phyloP scores from a whole-genome alignment of 2,113 vertebrate genomes.

The Cottus gobio region DNA sequence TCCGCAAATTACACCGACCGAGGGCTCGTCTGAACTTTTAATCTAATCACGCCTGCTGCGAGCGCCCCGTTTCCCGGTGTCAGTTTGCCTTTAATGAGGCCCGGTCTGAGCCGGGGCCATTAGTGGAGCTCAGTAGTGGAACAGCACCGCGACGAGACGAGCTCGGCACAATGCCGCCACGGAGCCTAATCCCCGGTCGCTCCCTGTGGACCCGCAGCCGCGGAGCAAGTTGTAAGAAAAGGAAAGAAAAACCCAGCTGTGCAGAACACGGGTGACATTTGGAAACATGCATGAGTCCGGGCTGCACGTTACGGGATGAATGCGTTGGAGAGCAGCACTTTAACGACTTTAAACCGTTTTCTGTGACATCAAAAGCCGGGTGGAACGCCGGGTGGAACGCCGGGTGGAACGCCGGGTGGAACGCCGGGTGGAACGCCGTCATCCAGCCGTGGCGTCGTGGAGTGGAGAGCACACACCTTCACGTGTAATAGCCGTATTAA shows the following conservation, averaged over 20 bases:
- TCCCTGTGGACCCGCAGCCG: constrained; percentile 67
- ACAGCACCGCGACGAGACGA: constrained; percentile 64
- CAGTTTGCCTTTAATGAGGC: constrained; percentile 79
- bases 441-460: neutral
- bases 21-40: constrained; percentile 81
- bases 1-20: constrained; percentile 76
- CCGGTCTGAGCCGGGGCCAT: constrained; percentile 72
- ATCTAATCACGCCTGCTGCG: constrained; percentile 75
- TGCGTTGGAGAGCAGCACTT: constrained; percentile 44
- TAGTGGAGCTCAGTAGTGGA: constrained; percentile 78
- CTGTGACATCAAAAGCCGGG: too few relatives aligned
- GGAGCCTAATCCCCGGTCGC: constrained; percentile 67
- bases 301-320: constrained; percentile 63
- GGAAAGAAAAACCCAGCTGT: constrained; percentile 54
- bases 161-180: constrained; percentile 61
- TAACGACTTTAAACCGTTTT: constrained; percentile 36
- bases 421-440: neutral
- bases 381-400: too few relatives aligned
- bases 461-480: constrained; percentile 42
- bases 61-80: constrained; percentile 72
- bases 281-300: constrained; percentile 59
- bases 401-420: constrained; percentile 2
- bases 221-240: constrained; percentile 50
- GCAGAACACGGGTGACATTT: constrained; percentile 73
- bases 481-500: constrained; percentile 41